phyloP scores from a whole-genome alignment of 2,113 vertebrate genomes.

The Grammomys surdaster region DNA sequence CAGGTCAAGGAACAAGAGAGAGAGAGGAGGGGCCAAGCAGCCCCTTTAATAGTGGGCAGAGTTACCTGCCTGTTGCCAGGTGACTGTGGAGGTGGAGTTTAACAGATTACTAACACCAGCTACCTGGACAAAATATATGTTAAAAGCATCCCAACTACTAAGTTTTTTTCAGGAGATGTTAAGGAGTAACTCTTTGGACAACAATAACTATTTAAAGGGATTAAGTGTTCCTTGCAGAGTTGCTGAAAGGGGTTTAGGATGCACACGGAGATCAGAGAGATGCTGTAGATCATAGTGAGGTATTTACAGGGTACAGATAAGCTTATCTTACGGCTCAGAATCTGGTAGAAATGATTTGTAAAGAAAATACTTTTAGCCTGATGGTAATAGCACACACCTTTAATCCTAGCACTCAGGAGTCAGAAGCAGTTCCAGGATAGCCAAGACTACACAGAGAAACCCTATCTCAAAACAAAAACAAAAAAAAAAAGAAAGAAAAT shows the following conservation, averaged over 20 bases:
- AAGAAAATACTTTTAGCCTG: background rate
- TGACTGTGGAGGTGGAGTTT: too few species aligned
- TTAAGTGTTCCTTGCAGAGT: slow-evolving; percentile 40
- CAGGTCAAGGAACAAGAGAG: too few species aligned
- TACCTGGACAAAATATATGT: background rate
- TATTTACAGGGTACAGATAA: background rate
- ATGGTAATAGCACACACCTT: too few species aligned
- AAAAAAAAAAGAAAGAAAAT: background rate
- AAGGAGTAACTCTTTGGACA: background rate
- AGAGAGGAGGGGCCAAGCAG: too few species aligned
- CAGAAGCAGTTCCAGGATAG: too few species aligned
- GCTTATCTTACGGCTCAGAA: slow-evolving; percentile 23
- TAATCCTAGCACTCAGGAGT: too few species aligned
- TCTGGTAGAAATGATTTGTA: background rate
- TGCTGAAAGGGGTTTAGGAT: slow-evolving; percentile 8
- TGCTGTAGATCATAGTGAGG: background rate
- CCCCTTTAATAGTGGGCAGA: too few species aligned
- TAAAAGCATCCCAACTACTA: background rate
- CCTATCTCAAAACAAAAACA: background rate
- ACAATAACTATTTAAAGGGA: background rate
- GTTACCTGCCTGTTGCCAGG: too few species aligned
- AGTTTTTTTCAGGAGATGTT: background rate
- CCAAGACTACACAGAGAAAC: too few species aligned
- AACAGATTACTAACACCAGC: background rate
- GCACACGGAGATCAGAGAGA: background rate